Evolutionary conservation across 2,888 invertebrate genomes (phyloP), one percentile per base, ranked within the genome.

Genomic region (Pocota personata): DNA sequence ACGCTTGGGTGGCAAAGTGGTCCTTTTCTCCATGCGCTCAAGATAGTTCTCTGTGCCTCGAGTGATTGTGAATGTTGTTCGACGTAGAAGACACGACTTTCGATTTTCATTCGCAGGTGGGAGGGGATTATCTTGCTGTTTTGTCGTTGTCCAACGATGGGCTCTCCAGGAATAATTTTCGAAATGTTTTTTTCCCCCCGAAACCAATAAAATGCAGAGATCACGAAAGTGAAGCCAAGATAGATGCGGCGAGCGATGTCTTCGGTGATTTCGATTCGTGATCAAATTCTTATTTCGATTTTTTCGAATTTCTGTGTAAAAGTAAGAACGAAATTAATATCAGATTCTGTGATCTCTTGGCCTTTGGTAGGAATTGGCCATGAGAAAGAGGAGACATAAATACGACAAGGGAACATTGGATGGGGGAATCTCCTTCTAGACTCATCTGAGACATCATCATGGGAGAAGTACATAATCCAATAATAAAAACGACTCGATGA

Each of bases 231-330:
- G 80, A 80, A 75, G 75, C 75, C 43, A 14, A 71, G 80, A 84
- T 73, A 80, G 52, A 69, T 35, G 67, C 37, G 50, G 24, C 19
- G 43, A 35, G 46, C 48, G 37, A 78, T 72, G 72, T 83, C 79
- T 78, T 72, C 58, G 37, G 30, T 58, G 77, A 75, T 71, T 80
- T 80, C 64, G 75, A 84, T 80, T 84, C 84, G 84, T 84, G 84
- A 84, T 84, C 84, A 84, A 84, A 84, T 80, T 80, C 84, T 84
- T 80, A 79, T 84, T 80, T 80, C 80, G 84, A 84, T 84, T 84
- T 84, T 40, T 75, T 84, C 66, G 57, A 66, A 71, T 73, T 75
- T 75, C 52, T 80, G 71, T 75, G 24, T 73, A 72, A 73, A 73
- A 79, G 69, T 58, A 76, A 84, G 80, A 84, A 84, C 84, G 71